Base-by-base conservation (phyloP, 2,888 invertebrate genomes). In the Herminia tarsipennalis region DNA sequence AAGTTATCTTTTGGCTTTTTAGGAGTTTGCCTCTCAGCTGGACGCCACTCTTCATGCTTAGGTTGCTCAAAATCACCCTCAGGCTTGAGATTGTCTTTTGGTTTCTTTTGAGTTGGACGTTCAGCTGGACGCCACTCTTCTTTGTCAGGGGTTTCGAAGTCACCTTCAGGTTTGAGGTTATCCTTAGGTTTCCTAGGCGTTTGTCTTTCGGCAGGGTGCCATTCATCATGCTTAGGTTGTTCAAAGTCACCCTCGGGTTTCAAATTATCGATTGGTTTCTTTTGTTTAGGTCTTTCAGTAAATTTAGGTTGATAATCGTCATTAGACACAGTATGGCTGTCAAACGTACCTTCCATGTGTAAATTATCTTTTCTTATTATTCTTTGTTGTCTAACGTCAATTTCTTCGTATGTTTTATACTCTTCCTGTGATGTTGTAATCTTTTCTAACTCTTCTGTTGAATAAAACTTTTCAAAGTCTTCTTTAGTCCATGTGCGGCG, bases 401-500 rank as follows among this genome's bases (percentile, higher is more conserved):
- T 92, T 56, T 92, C 89, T 73, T 94, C 93, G 55, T 92, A 94
- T n/a, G 83, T 92, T 71, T 88, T 93, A 66, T 93, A 95, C 52
- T 94, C 93, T 55, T 95, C 94, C 72, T 94, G 94, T n/a, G 92
- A 91, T 5, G 95, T 95, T 0, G 95, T 95, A 45, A 92, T 83
- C 44, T 88, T 88, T 70, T 92, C 91, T 36, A 88, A 79, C 38
- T 92, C 85, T 58, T 93, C 88, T 1, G 93, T 93, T 0, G 93
- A 92, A 67, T 94, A 94, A 58, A 95, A 94, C 72, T 94, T 95
- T 56, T 95, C 94, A 12, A 94, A 93, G 66, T 95, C 95, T 78
- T 95, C 95, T 70, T 95, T 95, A 0, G 94, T 94, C 93, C 94
- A 95, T 0, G 95, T 94, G 34, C 94, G 90, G 60, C 94, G 91